Conservation (phyloP, 30 jellyfish, hydroid and myxozoan species). For the Chrysaora quinquecirrha region DNA sequence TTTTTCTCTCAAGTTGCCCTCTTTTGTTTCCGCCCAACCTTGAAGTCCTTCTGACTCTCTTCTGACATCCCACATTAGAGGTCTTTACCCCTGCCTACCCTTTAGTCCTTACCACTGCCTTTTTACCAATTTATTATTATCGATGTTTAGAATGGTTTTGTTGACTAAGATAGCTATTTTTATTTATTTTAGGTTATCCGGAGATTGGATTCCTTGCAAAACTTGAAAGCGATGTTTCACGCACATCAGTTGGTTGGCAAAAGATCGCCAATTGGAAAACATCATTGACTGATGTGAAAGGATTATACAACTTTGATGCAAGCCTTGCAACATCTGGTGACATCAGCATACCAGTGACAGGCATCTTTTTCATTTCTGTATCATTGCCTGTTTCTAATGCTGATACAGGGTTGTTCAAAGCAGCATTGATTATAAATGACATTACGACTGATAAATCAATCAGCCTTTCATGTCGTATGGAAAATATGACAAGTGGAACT, state of each 20-base stretch:
- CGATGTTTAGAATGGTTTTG: too few species aligned
- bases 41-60: too few species aligned
- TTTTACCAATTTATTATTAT: too few species aligned
- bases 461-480: constrained; percentile 53
- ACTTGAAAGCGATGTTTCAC: constrained; percentile 42
- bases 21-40: too few species aligned
- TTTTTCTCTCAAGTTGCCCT: too few species aligned
- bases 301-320: constrained; percentile 80
- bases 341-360: constrained; percentile 76
- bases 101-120: too few species aligned
- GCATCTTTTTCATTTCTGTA: constrained; percentile 74
- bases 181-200: constrained; percentile 72
- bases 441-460: constrained; percentile 45
- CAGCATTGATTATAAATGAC: constrained; percentile 62
- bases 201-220: constrained; percentile 84
- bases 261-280: constrained; percentile 78
- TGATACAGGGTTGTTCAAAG: constrained; percentile 57
- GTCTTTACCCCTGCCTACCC: too few species aligned
- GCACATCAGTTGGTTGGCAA: constrained; percentile 69
- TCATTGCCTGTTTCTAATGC: constrained; percentile 69
- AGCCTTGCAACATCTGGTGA: constrained; percentile 47
- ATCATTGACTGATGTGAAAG: constrained; percentile 65
- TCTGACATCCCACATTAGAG: too few species aligned
- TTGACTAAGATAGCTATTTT: too few species aligned
- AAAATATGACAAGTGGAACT: constrained; percentile 40